Evolutionary conservation across 2,888 invertebrate species (phyloP), one percentile per base, ranked within the genome.

Genomic region (Cyclophora albipunctata): DNA sequence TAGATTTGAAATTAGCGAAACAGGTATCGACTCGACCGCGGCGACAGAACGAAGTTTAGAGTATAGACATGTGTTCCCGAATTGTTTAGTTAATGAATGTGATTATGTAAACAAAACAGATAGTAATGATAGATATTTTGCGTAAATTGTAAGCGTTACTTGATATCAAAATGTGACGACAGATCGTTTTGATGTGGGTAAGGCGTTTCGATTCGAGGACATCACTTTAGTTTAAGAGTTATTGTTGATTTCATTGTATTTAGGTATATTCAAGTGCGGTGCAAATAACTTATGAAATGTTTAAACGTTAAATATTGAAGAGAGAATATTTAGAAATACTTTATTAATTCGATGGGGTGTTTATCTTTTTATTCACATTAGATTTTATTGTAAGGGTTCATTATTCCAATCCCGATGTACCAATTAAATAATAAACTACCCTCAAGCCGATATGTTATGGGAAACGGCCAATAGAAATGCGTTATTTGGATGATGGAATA

Each of bases 41-140:
- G 64, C 60, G 55, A 67, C 75, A 75, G 75, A 69, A 46, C 45
- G 60, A 64, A 69, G 66, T 60, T 66, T 79, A 78, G 78, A 75
- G 69, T 70, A 75, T 78, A 80, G 79, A 60, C 65, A 75, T 74
- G 80, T 81, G 81, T 80, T 80, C 80, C 78, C 72, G 57, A 69
- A 69, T 63, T 67, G 71, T 66, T 66, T 64, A 59, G 60, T 68
- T 64, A 37, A 47, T 7, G 57, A 57, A 54, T 56, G 50, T 50
- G 60, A 67, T 53, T 57, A 59, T 60, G 52, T 58, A 51, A 59
- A 48, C 53, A 53, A 34, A 53, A 50, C 51, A 35, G 67, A 67
- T 53, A 50, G 53, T 46, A 60, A 55, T 53, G 60, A 59, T 53
- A 59, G 58, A 53, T 62, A 57, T 49, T 57, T 66, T 52, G 63